Evolutionary conservation across 2,113 vertebrate species (phyloP), one percentile per base, ranked within the genome.

Genomic region (Hirundichthys speculiger): DNA sequence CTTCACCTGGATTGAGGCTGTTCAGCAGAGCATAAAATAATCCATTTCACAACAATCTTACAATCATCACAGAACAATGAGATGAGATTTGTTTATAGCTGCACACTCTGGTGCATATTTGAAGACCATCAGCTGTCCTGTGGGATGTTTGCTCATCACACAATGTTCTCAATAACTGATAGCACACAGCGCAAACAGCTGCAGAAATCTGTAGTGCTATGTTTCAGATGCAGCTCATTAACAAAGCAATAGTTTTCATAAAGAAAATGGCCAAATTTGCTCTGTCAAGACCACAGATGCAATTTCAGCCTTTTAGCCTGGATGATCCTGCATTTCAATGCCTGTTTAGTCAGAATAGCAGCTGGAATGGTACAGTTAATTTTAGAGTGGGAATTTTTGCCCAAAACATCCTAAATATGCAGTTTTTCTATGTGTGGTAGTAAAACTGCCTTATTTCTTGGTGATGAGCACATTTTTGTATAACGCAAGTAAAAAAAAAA

Each of bases 21-120:
- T 62, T 85, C 68, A 80, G 54, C 71, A 43, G 58, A 63, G 73
- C 43, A 48, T 76, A 75, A 82, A 86, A 87, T 73, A 71, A 78
- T 65, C 67, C 41, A 45, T 82, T 83, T 76, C 65, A 69, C 61
- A 80, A 73, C 82, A 75, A 80, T 74, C 65, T 76, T 64, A 69
- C 61, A 80, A 73, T 83, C 77, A 80, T 74, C 65, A 61, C 81
- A 70, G 73, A 77, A 27, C 48, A 20, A 39, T 1, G 58, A 48
- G 62, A 67, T 22, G 70, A 71, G 67, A 57, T 75, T 62, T 72
- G 63, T 80, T 64, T 72, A 58, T 49, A 51, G 34, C 20, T 1
- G 67, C 20, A 19, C 55, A 22, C 62, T 41, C 46, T 46, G 25
- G 25, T 24, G 62, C 59, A 57, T 61, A 64, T 75, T 73, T 70